Conservation (phyloP, 2,888 invertebrate species). For the Chalcosyrphus nemorum region DNA sequence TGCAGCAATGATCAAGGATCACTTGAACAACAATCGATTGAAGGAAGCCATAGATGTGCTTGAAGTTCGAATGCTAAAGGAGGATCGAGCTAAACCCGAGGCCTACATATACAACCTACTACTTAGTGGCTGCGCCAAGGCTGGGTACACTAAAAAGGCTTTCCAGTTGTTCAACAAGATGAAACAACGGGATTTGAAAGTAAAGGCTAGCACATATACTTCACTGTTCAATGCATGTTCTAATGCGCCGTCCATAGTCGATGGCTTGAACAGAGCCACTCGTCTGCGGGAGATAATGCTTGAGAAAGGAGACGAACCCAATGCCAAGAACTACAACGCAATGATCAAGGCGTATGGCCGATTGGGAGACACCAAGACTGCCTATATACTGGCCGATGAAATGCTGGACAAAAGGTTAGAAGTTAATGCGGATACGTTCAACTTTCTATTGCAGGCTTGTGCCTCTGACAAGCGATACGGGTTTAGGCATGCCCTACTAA, state of each 20-base stretch:
- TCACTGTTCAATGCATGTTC: constrained; percentile 95
- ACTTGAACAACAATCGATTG: constrained; percentile 85
- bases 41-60: constrained; percentile 91
- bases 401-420: constrained; percentile 87
- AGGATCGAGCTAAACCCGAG: constrained; percentile 90
- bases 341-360: constrained; percentile 96
- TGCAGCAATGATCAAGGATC: constrained; percentile 87
- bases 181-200: constrained; percentile 88
- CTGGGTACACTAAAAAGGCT: constrained; percentile 93
- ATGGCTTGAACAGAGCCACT: constrained; percentile 87
- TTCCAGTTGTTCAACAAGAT: constrained; percentile 92
- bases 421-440: constrained; percentile 87
- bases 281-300: constrained; percentile 87
- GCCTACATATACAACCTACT: constrained; percentile 91
- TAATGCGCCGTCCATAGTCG: constrained; percentile 87
- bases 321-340: constrained; percentile 90
- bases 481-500: constrained; percentile 89
- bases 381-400: constrained; percentile 93
- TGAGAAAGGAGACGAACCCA: constrained; percentile 87
- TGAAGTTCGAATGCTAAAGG: constrained; percentile 88
- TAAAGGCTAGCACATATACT: constrained; percentile 90
- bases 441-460: constrained; percentile 92
- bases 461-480: constrained; percentile 90
- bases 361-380: constrained; percentile 89
- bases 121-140: constrained; percentile 91